Evolutionary conservation across 2,797 vertebrate species (phyloP), one percentile per base, ranked within the genome.

Genomic region (Oophaga sylvatica): DNA sequence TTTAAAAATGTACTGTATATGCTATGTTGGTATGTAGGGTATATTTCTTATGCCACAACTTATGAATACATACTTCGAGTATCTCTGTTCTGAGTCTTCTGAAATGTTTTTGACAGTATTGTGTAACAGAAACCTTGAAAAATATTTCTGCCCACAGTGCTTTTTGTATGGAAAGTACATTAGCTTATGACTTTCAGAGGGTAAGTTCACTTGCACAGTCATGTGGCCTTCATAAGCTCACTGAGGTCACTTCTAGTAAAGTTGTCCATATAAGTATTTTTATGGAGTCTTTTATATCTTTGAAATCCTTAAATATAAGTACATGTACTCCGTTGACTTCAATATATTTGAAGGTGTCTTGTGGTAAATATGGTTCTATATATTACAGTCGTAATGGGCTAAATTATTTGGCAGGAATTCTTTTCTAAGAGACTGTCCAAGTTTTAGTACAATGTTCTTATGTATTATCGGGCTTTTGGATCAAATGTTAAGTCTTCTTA

Each of bases 311-410:
- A 45, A 45, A 62, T 75, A 62, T 75, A 75, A 75, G 31, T 60
- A 48, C 57, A 73, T 75, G 41, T 75, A 73, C 57, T 75, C 57
- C 73, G 57, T 84, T 84, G 70, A 75, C 82, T 84, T 84, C 56
- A 60, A 84, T 75, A 84, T 84, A 15, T 84, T 60, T 62, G 16
- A 84, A 75, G 82, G 70, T 84, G 82, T 75, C 82, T 84, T 84
- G 15, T 22, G 31, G 31, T 84, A 75, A 62, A 67, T 84, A 75
- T 75, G 56, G 31, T 62, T 70, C 31, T 26, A 17, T 84, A 60
- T 62, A 84, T 75, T 84, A 62, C 12, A 84, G 73, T 59, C 13
- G 68, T 73, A 60, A 73, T 35, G 31, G 68, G 56, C 53, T 68
- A 57, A 57, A 83, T 60, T 60, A 60, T 59, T 86, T 86, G 84